phyloP scores from a whole-genome alignment of 2,113 vertebrate genomes.

The Pantherophis guttatus region DNA sequence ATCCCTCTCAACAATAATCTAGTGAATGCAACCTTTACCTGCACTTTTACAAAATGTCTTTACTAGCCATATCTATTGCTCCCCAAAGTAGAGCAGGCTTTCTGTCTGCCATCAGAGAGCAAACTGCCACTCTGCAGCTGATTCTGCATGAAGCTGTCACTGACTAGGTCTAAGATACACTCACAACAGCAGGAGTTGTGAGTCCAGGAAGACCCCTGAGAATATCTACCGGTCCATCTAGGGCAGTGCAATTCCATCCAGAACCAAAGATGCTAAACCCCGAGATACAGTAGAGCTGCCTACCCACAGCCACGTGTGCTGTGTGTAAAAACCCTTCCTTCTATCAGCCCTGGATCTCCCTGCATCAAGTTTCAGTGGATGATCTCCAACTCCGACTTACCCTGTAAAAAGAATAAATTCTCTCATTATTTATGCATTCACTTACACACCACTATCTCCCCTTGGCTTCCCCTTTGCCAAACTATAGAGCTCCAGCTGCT shows the following conservation, averaged over 20 bases:
- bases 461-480: background rate
- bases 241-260: background rate
- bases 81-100: background rate
- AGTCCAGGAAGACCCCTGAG: background rate
- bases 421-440: background rate
- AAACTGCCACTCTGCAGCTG: background rate
- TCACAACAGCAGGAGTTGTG: background rate
- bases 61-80: background rate
- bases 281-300: background rate
- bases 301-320: background rate
- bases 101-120: background rate
- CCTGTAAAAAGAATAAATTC: background rate
- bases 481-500: background rate
- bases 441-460: background rate
- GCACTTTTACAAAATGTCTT: too few relatives aligned
- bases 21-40: background rate
- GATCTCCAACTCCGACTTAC: background rate
- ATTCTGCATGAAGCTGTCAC: background rate
- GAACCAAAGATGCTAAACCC: background rate
- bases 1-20: background rate
- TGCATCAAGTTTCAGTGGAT: background rate
- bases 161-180: background rate
- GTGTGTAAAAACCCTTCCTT: background rate
- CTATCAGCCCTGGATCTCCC: background rate
- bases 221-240: background rate